Evolutionary conservation across 1,140 invertebrate genomes (phyloP), one percentile per base, ranked within the genome.

Genomic region (Drosophila pseudoananassae): DNA sequence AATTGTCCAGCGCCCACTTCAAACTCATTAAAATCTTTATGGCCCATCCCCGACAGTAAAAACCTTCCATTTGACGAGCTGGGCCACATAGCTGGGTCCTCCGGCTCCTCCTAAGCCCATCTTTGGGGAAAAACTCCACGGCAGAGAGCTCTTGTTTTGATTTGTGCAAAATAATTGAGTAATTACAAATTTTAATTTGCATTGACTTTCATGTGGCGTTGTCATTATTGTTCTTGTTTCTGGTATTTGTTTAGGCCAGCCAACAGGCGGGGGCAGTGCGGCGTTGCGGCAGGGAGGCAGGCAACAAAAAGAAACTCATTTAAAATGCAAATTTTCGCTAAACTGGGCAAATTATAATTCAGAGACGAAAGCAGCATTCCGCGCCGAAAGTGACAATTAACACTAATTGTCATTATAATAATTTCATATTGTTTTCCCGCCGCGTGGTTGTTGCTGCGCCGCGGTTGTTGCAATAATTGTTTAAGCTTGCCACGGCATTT

Each of bases 391-490:
- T 87, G 83, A 89, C 83, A 88, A 88, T 88, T 89, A 88, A 88
- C 84, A 88, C 83, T 88, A 88, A 88, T 88, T 89, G 83, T 79
- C 79, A 88, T 88, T 88, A 88, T 75, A 87, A 87, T 87, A 87
- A 88, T 87, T 87, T 87, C 75, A 82, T 87, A 88, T 87, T 83
- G 79, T 78, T 63, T 52, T 57, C 74, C 64, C 57, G 45, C 57
- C 57, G 8, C 31, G 49, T 58, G 60, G 38, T 33, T 29, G 20
- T 20, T 20, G 20, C 20, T 29, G 6, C 27, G 6, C 55, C 54
- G 63, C 61, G 71, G 61, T 56, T 60, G 55, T 53, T 70, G 59
- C 47, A 66, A 78, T 88, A 82, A 88, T 88, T 88, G 83, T 82
- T 87, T 76, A 88, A 88, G 77, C 57, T 88, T 70, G 60, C 78